phyloP scores from a whole-genome alignment of 2,888 invertebrate species.

The Hoplodrina blanda region DNA sequence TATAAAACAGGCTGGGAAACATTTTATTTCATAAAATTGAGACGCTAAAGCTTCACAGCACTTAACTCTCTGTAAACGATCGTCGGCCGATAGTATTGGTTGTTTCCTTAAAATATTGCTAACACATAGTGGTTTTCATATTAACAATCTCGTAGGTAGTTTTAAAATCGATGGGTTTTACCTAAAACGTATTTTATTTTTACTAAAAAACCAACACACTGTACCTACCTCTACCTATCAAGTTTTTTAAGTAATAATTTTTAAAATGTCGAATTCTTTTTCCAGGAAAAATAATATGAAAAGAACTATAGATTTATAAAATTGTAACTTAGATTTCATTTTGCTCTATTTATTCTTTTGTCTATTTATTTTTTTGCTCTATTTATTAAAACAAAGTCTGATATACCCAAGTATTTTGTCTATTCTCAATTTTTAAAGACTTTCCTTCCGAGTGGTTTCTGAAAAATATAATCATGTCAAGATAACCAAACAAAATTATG shows the following conservation, averaged over 20 bases:
- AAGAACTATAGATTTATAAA: too few relatives aligned
- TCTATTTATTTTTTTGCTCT: too few relatives aligned
- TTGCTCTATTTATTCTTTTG: too few relatives aligned
- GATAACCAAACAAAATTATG: too few relatives aligned
- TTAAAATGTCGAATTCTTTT: background rate
- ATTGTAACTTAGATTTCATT: too few relatives aligned
- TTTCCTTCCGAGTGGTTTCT: too few relatives aligned
- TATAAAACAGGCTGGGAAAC: constrained; percentile 52
- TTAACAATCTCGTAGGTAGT: constrained; percentile 46
- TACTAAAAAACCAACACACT: constrained; percentile 31
- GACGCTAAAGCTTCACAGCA: constrained; percentile 68
- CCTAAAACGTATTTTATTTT: constrained; percentile 40
- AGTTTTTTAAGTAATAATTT: background rate
- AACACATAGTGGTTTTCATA: constrained; percentile 57
- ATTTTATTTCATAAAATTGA: constrained; percentile 76
- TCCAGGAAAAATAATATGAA: too few relatives aligned
- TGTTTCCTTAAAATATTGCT: constrained; percentile 76
- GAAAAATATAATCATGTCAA: too few relatives aligned
- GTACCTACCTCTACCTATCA: background rate
- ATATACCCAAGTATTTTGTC: too few relatives aligned
- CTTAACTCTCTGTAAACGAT: constrained; percentile 77
- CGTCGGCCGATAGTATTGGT: constrained; percentile 73
- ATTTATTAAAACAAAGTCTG: too few relatives aligned
- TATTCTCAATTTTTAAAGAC: too few relatives aligned
- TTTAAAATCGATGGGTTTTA: constrained; percentile 37